Evolutionary conservation across 2,113 vertebrate species (phyloP).

Genomic region (Nansenia antarctica): DNA sequence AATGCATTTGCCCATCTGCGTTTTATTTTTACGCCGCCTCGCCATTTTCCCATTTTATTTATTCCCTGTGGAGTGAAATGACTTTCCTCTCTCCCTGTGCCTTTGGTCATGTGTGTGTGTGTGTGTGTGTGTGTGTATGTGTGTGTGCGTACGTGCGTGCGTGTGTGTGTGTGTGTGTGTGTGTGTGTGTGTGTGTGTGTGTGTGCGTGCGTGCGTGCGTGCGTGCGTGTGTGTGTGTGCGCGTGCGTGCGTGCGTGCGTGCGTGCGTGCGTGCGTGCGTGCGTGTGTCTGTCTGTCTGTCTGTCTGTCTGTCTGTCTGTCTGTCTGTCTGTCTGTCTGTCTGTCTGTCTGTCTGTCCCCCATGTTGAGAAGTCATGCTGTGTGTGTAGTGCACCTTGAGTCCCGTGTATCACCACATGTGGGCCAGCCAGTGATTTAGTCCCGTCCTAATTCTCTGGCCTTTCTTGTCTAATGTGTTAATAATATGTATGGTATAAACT

Average conservation of each 20-base stretch:
- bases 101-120: slow-evolving; percentile 22
- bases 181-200: slow-evolving; percentile 7
- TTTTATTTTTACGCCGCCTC: slow-evolving; percentile 57
- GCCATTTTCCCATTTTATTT: slow-evolving; percentile 27
- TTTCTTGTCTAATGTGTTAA: background rate
- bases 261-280: slow-evolving; percentile 12
- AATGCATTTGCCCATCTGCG: slow-evolving; percentile 57
- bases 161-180: background rate
- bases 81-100: slow-evolving; percentile 8
- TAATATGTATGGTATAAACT: background rate
- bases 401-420: background rate
- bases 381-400: background rate
- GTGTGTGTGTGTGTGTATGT: background rate
- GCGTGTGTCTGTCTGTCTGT: background rate
- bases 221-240: background rate
- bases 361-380: background rate
- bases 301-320: background rate
- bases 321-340: background rate
- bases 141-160: background rate
- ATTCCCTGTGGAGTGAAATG: slow-evolving; percentile 18
- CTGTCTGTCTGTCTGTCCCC: background rate
- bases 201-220: background rate
- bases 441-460: background rate
- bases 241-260: slow-evolving; percentile 6
- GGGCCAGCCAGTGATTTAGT: background rate